Conservation (phyloP, 2,113 vertebrate species). For the Cochlearius cochlearius region DNA sequence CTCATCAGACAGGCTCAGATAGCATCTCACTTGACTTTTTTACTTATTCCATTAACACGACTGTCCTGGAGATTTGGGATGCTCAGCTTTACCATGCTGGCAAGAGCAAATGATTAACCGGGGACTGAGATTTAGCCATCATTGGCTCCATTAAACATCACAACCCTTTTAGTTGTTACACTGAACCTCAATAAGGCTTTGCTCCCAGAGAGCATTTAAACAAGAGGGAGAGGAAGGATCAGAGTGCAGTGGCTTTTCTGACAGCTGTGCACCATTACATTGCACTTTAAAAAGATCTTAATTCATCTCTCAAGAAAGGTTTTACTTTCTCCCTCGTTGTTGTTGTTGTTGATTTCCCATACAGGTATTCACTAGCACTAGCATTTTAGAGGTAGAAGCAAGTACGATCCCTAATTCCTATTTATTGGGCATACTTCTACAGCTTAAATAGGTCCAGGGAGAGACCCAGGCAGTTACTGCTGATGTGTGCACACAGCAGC, state of each 20-base stretch:
- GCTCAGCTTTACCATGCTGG: slow-evolving; percentile 24
- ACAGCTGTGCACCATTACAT: neutral
- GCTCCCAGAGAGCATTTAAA: slow-evolving; percentile 16
- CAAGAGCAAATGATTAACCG: slow-evolving; percentile 44
- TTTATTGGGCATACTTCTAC: neutral
- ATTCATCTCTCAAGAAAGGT: neutral
- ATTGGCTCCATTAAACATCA: slow-evolving; percentile 63
- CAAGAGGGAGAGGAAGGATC: neutral
- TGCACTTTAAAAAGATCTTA: neutral
- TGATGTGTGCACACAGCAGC: neutral
- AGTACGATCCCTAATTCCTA: neutral
- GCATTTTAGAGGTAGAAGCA: neutral
- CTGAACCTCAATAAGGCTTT: slow-evolving; percentile 26
- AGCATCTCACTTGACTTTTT: slow-evolving; percentile 70
- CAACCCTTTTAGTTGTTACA: slow-evolving; percentile 44
- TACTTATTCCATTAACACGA: slow-evolving; percentile 64
- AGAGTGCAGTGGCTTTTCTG: neutral
- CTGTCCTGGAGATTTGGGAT: slow-evolving; percentile 21
- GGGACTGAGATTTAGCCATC: slow-evolving; percentile 22
- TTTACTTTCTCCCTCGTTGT: neutral
- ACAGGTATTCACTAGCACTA: neutral
- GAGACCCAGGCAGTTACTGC: neutral
- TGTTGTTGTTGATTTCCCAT: neutral
- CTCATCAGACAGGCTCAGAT: slow-evolving; percentile 67
- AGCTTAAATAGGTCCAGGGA: neutral